Percentiles rank a stretch among this genome's conserved stretches.
Evolutionary conservation across 2,888 invertebrate species (phyloP).

Genomic region (Aphodius granarius): DNA sequence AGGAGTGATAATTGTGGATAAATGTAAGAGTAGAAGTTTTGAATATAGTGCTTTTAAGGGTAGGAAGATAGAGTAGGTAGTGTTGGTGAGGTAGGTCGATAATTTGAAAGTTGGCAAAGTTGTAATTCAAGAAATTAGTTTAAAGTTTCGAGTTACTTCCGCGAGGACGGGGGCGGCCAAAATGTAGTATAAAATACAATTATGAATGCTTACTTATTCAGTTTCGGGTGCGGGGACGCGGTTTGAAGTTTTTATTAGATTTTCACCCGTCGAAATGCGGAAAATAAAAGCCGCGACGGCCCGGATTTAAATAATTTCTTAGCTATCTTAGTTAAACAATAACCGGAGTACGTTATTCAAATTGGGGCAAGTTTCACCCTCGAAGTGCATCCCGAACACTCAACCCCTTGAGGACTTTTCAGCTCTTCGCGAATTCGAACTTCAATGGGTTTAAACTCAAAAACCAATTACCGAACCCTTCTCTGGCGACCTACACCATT

Average conservation of each 20-base stretch:
- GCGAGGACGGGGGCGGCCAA: neutral
- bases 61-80: neutral
- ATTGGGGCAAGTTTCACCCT: neutral
- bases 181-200: slow-evolving; percentile 17
- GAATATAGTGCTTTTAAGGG: neutral
- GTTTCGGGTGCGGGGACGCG: slow-evolving; percentile 14
- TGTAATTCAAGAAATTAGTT: slow-evolving; percentile 22
- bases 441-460: neutral
- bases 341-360: slow-evolving; percentile 8
- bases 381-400: neutral
- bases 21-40: neutral
- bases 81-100: slow-evolving; percentile 1
- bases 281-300: slow-evolving; percentile 13
- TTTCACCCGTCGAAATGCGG: slow-evolving; percentile 16
- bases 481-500: neutral
- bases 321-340: slow-evolving; percentile 11
- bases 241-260: slow-evolving; percentile 22
- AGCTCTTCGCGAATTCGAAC: neutral
- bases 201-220: slow-evolving; percentile 22
- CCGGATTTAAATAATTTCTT: slow-evolving; percentile 14
- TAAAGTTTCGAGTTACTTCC: slow-evolving; percentile 14
- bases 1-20: neutral
- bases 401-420: neutral
- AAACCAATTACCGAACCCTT: neutral
- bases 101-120: slow-evolving; percentile 15